Percentiles rank a stretch among this genome's conserved stretches.
Evolutionary conservation across 2,888 invertebrate genomes (phyloP).

Genomic region (Eupithecia exiguata): DNA sequence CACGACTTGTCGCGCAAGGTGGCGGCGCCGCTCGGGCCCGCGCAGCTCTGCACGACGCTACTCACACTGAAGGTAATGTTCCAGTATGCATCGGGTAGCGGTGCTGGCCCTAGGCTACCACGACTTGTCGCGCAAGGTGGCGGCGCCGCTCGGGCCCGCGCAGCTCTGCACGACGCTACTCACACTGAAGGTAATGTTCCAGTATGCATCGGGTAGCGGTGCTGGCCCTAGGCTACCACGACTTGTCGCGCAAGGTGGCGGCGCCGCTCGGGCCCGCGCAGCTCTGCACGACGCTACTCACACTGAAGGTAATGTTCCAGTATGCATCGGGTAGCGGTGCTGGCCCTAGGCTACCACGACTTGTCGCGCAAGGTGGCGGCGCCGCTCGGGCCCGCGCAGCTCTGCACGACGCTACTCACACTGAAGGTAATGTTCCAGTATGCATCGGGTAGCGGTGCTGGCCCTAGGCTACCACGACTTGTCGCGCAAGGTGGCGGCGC

Average conservation of each 20-base stretch:
- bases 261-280: conserved; percentile 86
- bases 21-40: too few relatives aligned
- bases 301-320: too few relatives aligned
- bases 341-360: too few relatives aligned
- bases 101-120: conserved; percentile 84
- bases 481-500: conserved; percentile 84
- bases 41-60: too few relatives aligned
- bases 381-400: too few relatives aligned
- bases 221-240: conserved; percentile 88
- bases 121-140: conserved; percentile 86
- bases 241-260: conserved; percentile 85
- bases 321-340: too few relatives aligned
- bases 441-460: conserved; percentile 87
- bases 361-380: too few relatives aligned
- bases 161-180: conserved; percentile 84
- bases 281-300: too few relatives aligned
- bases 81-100: too few relatives aligned
- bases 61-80: too few relatives aligned
- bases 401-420: too few relatives aligned
- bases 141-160: conserved; percentile 84
- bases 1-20: too few relatives aligned
- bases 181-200: conserved; percentile 81
- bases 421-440: conserved; percentile 52
- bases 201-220: conserved; percentile 89
- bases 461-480: conserved; percentile 89